phyloP scores from a whole-genome alignment of 2,797 vertebrate species.

The Crenuchus spilurus region DNA sequence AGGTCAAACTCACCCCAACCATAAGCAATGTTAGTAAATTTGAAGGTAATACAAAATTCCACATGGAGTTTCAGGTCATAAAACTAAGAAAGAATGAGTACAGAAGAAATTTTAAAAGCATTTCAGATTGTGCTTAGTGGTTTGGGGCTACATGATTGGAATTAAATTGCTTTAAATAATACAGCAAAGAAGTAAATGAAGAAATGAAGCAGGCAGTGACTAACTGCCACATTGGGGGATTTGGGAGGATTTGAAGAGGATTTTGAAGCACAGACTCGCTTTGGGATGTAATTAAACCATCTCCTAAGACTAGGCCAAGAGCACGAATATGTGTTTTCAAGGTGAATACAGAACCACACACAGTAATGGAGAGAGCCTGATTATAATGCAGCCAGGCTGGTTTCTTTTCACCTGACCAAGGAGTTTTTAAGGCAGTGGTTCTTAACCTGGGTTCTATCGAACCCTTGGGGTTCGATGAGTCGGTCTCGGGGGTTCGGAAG shows the following conservation, averaged over 20 bases:
- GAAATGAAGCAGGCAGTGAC: neutral
- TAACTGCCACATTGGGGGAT: neutral
- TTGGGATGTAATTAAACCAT: conserved; percentile 5
- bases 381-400: neutral
- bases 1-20: too few relatives aligned
- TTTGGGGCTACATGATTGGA: too few relatives aligned
- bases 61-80: too few relatives aligned
- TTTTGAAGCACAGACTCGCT: neutral
- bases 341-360: neutral
- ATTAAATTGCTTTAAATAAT: neutral
- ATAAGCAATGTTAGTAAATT: too few relatives aligned
- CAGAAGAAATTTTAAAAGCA: neutral
- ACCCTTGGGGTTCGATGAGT: too few relatives aligned
- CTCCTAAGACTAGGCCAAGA: neutral
- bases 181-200: neutral
- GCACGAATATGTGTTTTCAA: neutral
- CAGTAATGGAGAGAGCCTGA: neutral
- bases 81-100: too few relatives aligned
- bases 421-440: too few relatives aligned
- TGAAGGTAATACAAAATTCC: too few relatives aligned
- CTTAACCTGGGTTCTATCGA: too few relatives aligned
- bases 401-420: neutral
- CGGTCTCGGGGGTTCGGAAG: too few relatives aligned
- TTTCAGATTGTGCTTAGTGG: too few relatives aligned
- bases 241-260: neutral